Conservation (phyloP, 2,113 vertebrate species). For the Ploceus nigricollis region DNA sequence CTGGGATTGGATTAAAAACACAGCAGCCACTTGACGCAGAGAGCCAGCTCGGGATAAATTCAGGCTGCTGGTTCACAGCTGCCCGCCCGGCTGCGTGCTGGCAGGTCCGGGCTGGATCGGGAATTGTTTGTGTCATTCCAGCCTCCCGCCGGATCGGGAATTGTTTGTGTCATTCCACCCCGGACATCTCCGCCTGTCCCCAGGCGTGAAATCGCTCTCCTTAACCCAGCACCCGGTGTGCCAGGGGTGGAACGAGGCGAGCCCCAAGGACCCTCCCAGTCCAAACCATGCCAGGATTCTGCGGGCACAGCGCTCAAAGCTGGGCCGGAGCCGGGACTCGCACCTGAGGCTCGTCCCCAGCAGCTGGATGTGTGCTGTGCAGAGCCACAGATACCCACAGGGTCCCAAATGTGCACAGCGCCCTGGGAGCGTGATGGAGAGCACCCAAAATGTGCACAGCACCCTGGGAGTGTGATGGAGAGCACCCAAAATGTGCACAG, state of each 20-base stretch:
- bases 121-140: not conserved
- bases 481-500: not conserved
- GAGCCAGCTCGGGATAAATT: not conserved
- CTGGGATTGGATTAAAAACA: not conserved
- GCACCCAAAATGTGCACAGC: not conserved
- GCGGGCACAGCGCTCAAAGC: rapidly evolving
- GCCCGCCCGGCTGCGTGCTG: rapidly evolving
- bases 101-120: not conserved
- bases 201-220: rapidly evolving
- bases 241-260: rapidly evolving
- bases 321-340: rapidly evolving
- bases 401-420: rapidly evolving
- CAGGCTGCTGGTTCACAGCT: not conserved
- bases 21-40: not conserved
- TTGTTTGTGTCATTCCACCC: no score
- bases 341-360: rapidly evolving
- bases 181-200: rapidly evolving
- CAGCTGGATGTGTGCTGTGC: rapidly evolving
- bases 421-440: rapidly evolving
- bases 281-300: not conserved
- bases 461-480: no score
- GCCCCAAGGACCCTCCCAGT: not conserved
- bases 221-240: rapidly evolving
- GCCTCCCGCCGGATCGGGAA: no score
- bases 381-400: not conserved